phyloP scores from a whole-genome alignment of 2,113 vertebrate genomes.

The Corythoichthys intestinalis region DNA sequence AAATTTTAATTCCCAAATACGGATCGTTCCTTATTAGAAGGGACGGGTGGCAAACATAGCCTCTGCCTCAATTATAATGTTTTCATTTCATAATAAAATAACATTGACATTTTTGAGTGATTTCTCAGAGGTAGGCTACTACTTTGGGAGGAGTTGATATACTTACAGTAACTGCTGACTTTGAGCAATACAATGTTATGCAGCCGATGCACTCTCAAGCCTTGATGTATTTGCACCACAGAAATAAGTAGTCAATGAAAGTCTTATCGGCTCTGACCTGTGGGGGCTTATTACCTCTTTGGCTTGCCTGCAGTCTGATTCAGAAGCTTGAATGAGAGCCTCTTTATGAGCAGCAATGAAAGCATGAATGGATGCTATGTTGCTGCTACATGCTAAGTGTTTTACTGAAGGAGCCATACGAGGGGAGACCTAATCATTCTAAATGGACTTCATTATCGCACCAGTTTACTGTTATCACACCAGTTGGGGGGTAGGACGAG shows the following conservation, averaged over 20 bases:
- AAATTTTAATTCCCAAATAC: too few relatives aligned
- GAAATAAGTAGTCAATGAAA: conserved; percentile 47
- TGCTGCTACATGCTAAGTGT: conserved; percentile 21
- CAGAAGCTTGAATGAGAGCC: conserved; percentile 34
- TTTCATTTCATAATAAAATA: too few relatives aligned
- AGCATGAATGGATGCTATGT: conserved; percentile 28
- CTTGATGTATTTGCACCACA: conserved; percentile 13
- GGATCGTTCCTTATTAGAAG: too few relatives aligned
- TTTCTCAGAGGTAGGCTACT: too few relatives aligned
- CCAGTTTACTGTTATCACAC: conserved; percentile 41
- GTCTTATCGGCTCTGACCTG: conserved; percentile 43
- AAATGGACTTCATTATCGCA: conserved; percentile 48
- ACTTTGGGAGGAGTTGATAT: too few relatives aligned
- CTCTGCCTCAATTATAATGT: too few relatives aligned
- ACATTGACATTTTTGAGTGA: too few relatives aligned
- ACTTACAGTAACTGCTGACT: background rate
- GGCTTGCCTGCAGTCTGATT: conserved; percentile 44
- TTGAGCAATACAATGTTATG: background rate
- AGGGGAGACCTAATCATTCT: conserved; percentile 44
- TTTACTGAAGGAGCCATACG: conserved; percentile 39
- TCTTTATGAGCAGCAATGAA: conserved; percentile 43
- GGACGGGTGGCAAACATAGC: too few relatives aligned
- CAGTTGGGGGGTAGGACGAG: conserved; percentile 43
- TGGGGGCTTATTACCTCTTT: conserved; percentile 35
- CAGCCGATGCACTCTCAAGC: background rate